Evolutionary conservation across 2,888 invertebrate genomes (phyloP), one percentile per base, ranked within the genome.

Genomic region (Pristionchus fissidentatus): DNA sequence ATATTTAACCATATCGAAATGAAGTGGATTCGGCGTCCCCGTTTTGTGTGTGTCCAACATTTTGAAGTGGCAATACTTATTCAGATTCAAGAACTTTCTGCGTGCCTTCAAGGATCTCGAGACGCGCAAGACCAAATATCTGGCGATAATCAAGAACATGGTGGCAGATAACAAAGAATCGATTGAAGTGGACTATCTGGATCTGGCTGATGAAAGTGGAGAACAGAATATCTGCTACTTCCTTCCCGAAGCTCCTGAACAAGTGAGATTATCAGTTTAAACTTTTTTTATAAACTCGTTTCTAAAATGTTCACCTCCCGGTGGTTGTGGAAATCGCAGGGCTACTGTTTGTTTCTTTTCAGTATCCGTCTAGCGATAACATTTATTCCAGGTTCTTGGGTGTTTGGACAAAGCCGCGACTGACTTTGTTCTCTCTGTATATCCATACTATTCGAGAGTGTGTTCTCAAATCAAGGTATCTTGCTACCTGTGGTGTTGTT

Each of bases 171-270:
- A 95, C 91, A 93, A 93, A 90, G 95, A 96, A 0, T 97, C 97
- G 80, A 95, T 98, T 92, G 95, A 96, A 62, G 96, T 99, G 0
- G 97, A 98, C 90, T 99, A 97, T 93, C 95, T 96, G 77, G 95
- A 96, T 89, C 94, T 99, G 87, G 97, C 97, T 0, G 94, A 95
- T n/a, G 93, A 93, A 60, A 85, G 86, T 79, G 95, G 96, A 89
- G 97, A 97, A 92, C 97, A 97, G 92, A 96, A 97, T 0, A 94
- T 99, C 75, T 98, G 98, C 0, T 98, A 97, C 93, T 99, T 99
- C 93, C 93, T 99, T 79, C 98, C 98, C 0, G 98, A 99, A 93
- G 98, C 98, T 0, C 99, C 99, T 0, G 95, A 95, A 87, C 88
- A 88, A 75, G 87, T 87, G 43, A 49, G 57, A n/a, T 26, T 15